These are phyloP conservation scores for Endomychus coccineus DNA, from an alignment of 2,888 invertebrate genomes.

Conservation along the genomic window DNA sequence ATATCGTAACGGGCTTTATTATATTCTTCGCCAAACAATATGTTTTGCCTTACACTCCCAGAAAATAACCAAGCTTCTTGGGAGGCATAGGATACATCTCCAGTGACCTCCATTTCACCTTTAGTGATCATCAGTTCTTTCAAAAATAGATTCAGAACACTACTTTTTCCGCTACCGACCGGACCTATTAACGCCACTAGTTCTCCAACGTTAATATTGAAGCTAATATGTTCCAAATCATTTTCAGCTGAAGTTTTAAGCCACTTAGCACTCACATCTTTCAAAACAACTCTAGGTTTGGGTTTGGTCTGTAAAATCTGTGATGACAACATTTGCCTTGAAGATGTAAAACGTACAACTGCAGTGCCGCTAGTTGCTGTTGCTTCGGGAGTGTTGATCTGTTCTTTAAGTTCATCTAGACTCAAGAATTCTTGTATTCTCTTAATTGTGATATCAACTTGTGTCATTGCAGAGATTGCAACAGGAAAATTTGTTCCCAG, in stretches of 20 bases:
- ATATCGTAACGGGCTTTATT: constrained; percentile 52
- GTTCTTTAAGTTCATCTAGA: constrained; percentile 48
- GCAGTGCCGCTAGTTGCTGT: too few relatives aligned
- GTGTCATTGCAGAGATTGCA: constrained; percentile 73
- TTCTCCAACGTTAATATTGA: constrained; percentile 37
- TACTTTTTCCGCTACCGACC: constrained; percentile 62
- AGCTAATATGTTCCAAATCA: constrained; percentile 44
- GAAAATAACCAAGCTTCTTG: constrained; percentile 60
- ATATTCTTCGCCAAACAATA: constrained; percentile 63
- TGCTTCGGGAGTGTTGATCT: too few relatives aligned
- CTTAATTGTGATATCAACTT: constrained; percentile 67
- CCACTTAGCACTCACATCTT: constrained; percentile 65
- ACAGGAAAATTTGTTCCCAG: constrained; percentile 89
- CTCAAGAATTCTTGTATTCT: constrained; percentile 57
- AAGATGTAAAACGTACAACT: too few relatives aligned
- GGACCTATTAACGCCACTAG: constrained; percentile 60
- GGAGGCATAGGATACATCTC: constrained; percentile 50
- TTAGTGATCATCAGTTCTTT: constrained; percentile 43
- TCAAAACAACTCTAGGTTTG: constrained; percentile 50
- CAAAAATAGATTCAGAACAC: constrained; percentile 44
- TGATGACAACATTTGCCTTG: too few relatives aligned
- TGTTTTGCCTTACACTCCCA: constrained; percentile 66
- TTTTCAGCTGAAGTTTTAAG: constrained; percentile 30
- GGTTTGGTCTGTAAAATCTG: too few relatives aligned
- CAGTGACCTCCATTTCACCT: constrained; percentile 45